These are phyloP conservation scores for Caradrina kadenii DNA, from an alignment of 2,888 invertebrate genomes.

Conservation along the genomic window DNA sequence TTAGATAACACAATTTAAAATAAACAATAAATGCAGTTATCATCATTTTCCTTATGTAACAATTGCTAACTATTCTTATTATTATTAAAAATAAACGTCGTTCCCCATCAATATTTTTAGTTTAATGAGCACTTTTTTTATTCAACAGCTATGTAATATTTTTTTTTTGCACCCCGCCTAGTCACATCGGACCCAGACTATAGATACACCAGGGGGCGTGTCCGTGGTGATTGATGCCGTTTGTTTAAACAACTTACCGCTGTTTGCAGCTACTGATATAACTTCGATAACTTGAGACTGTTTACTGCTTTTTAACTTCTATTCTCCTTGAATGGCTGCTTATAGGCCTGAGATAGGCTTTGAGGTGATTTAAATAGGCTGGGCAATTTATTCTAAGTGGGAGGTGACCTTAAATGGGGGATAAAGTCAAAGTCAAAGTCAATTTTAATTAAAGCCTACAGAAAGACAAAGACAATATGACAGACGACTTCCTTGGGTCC, in stretches of 20 bases:
- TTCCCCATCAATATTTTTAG: too few species aligned
- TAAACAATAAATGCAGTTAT: too few species aligned
- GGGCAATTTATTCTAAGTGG: not conserved
- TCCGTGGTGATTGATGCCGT: conserved; percentile 82
- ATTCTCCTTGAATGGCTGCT: not conserved
- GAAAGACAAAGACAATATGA: too few species aligned
- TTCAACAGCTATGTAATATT: too few species aligned
- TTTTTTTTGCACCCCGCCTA: not conserved
- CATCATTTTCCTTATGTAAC: too few species aligned
- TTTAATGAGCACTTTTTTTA: too few species aligned
- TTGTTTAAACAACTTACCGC: conserved; percentile 81
- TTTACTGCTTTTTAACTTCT: conserved; percentile 36
- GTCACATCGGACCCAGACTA: conserved; percentile 59
- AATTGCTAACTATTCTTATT: too few species aligned
- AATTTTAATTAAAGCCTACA: too few species aligned
- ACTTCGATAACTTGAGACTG: conserved; percentile 58
- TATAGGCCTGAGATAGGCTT: not conserved
- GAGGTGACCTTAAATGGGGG: not conserved
- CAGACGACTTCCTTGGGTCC: too few species aligned
- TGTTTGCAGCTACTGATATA: conserved; percentile 62
- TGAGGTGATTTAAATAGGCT: not conserved
- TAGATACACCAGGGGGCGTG: conserved; percentile 71
- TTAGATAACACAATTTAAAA: too few species aligned
- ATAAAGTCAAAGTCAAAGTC: not conserved
- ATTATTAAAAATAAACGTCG: too few species aligned